phyloP scores from a whole-genome alignment of 2,888 invertebrate genomes.

The Lottia gigantea region DNA sequence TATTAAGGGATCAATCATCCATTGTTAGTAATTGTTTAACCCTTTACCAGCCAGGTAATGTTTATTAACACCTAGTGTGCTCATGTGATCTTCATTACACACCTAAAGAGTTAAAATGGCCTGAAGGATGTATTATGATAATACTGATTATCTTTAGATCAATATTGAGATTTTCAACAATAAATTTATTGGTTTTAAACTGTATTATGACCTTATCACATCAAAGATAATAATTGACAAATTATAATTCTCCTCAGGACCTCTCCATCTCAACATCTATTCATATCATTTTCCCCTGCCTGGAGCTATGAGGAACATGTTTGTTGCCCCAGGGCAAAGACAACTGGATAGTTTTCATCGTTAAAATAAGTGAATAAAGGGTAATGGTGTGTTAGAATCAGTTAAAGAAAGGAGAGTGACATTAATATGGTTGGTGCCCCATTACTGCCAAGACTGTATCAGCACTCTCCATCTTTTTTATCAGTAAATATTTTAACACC shows the following conservation, averaged over 20 bases:
- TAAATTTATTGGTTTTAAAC: no score
- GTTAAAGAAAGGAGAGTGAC: neutral
- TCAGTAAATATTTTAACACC: neutral
- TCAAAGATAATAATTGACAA: slow-evolving; percentile 9
- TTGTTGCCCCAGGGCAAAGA: neutral
- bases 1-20: no score
- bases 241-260: neutral
- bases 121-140: no score
- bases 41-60: no score
- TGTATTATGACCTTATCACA: slow-evolving; percentile 6
- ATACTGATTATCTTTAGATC: no score
- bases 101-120: no score
- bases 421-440: slow-evolving; percentile 2
- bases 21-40: no score
- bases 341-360: neutral
- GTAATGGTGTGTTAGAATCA: no score
- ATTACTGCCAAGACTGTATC: slow-evolving; percentile 2
- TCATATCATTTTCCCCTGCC: neutral
- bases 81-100: no score
- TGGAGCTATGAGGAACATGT: neutral
- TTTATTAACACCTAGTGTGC: no score
- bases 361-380: no score
- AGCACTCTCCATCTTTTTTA: neutral
- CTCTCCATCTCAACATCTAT: neutral
- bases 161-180: no score